Evolutionary conservation across 2,888 invertebrate species (phyloP), one percentile per base, ranked within the genome.

Genomic region (Trypoxylon attenuatum): DNA sequence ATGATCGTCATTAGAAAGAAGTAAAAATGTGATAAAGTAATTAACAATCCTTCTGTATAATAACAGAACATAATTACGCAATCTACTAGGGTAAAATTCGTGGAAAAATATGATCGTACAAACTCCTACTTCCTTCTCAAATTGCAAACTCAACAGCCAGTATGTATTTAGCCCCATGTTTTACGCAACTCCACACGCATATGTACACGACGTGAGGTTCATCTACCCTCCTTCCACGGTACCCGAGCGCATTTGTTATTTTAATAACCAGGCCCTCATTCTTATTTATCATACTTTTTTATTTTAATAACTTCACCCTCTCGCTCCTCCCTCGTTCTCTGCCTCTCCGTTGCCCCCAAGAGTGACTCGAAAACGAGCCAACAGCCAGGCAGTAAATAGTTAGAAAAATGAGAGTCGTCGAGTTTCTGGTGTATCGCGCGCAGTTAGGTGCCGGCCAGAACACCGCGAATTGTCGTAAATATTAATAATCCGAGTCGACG

Each of bases 401-500:
- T 51, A 57, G 76, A 62, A 72, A 75, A 75, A 75, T 67, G 69
- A 71, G 69, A 75, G 59, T 72, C 74, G 72, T 65, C 67, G 69
- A 71, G 75, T 67, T 69, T 71, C 66, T 55, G 61, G 66, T 65
- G 21, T 75, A 71, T 67, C 71, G 71, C 71, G 71, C 63, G 66
- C 66, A 62, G 75, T 74, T 71, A 71, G 61, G 60, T 57, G 61
- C 63, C 57, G 46, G 18, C 49, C 59, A 57, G 60, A 71, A 71
- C 64, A 62, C 64, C 59, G 47, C 58, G 66, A 76, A 73, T 73
- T 58, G 73, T 72, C 77, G 77, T 76, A 79, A 78, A 77, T 75
- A 79, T 77, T 75, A 79, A 79, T 79, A 76, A 76, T 73, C 68
- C 63, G 68, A 61, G 74, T 46, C 51, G 69, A 57, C 69, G 63